A percentile compares a stretch with the other conserved stretches of the same genome.
Conservation (phyloP, 2,797 vertebrate species). For the Vultur gryphus region DNA sequence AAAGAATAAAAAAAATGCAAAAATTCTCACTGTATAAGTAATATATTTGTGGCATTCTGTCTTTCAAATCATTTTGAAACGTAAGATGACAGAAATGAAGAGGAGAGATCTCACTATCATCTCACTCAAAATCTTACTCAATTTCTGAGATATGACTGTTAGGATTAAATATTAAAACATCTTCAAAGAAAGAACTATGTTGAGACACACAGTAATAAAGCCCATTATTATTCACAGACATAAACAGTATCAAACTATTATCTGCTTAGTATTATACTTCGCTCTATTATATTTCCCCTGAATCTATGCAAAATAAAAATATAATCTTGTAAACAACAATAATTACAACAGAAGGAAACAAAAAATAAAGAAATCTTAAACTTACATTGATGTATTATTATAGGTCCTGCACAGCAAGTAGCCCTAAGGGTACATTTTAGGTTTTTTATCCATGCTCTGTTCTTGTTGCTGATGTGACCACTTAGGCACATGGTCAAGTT, state of each 20-base stretch:
- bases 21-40: conserved; percentile 51
- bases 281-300: background rate
- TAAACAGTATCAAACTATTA: conserved; percentile 47
- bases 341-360: conserved; percentile 37
- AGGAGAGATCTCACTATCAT: background rate
- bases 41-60: conserved; percentile 32
- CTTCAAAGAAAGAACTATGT: background rate
- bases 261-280: conserved; percentile 29
- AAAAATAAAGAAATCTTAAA: conserved; percentile 61
- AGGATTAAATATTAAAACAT: conserved; percentile 49
- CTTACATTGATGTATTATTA: conserved; percentile 76
- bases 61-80: conserved; percentile 61
- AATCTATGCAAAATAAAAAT: conserved; percentile 49
- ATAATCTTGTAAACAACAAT: conserved; percentile 30
- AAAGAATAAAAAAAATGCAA: conserved; percentile 57
- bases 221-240: conserved; percentile 39
- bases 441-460: conserved; percentile 71
- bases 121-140: background rate
- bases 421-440: conserved; percentile 71
- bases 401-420: conserved; percentile 67
- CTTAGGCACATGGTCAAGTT: conserved; percentile 81
- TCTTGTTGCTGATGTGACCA: conserved; percentile 74
- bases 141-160: background rate
- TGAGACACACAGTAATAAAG: conserved; percentile 5
- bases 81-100: conserved; percentile 43